Base-by-base conservation (phyloP, 2,113 vertebrate species). In the Cochlearius cochlearius region DNA sequence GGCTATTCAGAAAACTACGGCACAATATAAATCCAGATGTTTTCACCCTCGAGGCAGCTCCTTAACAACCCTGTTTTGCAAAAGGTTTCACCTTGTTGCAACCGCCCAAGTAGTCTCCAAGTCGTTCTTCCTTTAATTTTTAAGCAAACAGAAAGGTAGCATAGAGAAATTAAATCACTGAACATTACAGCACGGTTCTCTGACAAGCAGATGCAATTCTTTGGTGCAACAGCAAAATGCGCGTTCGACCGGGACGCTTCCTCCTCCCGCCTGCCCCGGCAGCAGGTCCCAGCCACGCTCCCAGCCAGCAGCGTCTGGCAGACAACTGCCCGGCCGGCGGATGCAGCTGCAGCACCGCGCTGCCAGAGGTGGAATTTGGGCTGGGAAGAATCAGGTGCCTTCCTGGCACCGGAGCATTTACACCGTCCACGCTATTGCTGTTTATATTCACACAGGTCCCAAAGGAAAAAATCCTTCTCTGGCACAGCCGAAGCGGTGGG, bases 321-420 rank as follows among this genome's bases (percentile, higher is more conserved):
- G 63, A 8, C 8, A 13, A 12, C 29, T 14, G 52, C 59, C 45
- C 19, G 1, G 17, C 12, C 8, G 1, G 43, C 1, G 5, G 67
- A 30, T 26, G 22, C 32, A 22, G 38, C 50, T 13, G 43, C 30
- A 14, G 18, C 47, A 5, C 39, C 2, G 11, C 17, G 10, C 30
- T 30, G 63, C 21, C 30, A 23, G 55, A n/a, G 62, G 47, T 36
- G n/a, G 18, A 55, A 62, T 26, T 36, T 1, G 8, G 55, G 47
- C 68, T 22, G 39, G 12, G 39, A 55, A 43, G 41, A 36, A 29
- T 2, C 21, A 20, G 56, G 25, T n/a, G 45, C 43, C 36, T 32
- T 25, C 18, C 66, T 15, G 23, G 25, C 21, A 64, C 26, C 3
- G 0, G 7, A 43, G n/a, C 43, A 59, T 50, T 39, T 15, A 4